phyloP scores from a whole-genome alignment of 2,113 vertebrate species.

The Hippocampus zosterae region DNA sequence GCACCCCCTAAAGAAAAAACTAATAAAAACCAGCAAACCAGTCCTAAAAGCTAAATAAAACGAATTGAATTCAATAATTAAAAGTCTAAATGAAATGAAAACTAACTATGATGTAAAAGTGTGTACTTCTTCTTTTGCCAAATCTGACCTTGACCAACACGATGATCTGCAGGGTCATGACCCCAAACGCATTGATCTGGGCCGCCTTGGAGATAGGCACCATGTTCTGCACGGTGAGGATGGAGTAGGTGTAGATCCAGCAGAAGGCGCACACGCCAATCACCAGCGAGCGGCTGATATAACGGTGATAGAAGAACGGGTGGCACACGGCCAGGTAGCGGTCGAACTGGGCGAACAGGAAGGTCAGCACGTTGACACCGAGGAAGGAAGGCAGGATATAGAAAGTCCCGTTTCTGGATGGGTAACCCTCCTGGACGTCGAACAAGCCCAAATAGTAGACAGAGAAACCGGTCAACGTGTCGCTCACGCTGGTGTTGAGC shows the following conservation, averaged over 20 bases:
- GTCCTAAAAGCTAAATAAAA: too few species aligned
- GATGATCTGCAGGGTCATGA: constrained; percentile 68
- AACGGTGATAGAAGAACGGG: constrained; percentile 71
- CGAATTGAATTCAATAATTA: too few species aligned
- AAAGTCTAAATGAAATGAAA: too few species aligned
- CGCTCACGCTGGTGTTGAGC: constrained; percentile 76
- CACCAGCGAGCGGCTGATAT: constrained; percentile 50
- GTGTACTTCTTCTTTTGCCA: not conserved
- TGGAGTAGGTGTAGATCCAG: constrained; percentile 70
- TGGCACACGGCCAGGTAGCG: constrained; percentile 71
- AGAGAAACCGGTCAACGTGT: constrained; percentile 73
- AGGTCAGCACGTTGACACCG: constrained; percentile 73
- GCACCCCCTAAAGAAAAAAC: too few species aligned
- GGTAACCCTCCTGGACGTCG: constrained; percentile 75
- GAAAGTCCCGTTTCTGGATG: constrained; percentile 68
- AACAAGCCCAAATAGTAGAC: constrained; percentile 76
- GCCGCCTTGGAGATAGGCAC: constrained; percentile 65
- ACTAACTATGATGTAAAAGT: too few species aligned
- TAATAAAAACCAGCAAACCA: too few species aligned
- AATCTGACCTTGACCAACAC: constrained; percentile 61
- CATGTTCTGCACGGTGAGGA: constrained; percentile 65
- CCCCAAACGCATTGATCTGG: constrained; percentile 67
- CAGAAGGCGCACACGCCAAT: constrained; percentile 61
- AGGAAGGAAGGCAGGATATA: constrained; percentile 73
- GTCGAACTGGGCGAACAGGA: constrained; percentile 76